Evolutionary conservation across 2,797 vertebrate species (phyloP), one percentile per base, ranked within the genome.

Genomic region (Salarias fasciatus): DNA sequence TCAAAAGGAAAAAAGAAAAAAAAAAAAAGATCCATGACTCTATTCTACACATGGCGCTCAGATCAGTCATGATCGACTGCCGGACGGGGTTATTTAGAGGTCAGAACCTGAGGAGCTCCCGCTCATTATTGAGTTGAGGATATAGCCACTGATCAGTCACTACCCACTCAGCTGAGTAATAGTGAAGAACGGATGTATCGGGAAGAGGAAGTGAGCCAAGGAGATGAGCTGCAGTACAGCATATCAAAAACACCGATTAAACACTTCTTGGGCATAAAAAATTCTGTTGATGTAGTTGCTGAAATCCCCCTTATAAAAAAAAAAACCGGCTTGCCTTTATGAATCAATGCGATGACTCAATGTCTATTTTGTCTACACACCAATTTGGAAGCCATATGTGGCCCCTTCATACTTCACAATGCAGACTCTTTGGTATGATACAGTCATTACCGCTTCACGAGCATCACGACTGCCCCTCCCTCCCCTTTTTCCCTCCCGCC

Each of bases 331-430:
- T 54, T 59, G 61, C 35, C 35, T 18, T 28, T 28, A 50, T 72
- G 74, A 69, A 69, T 73, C 71, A 72, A 37, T 33, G 46, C 64
- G 62, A 69, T 85, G 77, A 84, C 36, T 87, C 77, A 74, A 43
- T 45, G 30, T 71, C 67, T 87, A 55, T 86, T 87, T 83, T 51
- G 75, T 86, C 77, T 79, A 18, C 71, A 12, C 53, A 55, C 62
- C 9, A 43, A 63, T 79, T 73, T 75, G 83, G 68, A 72, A n/a
- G 10, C 68, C 73, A 80, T 54, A 70, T 75, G 83, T 55, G 58
- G 11, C 53, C 35, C 62, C 46, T 43, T 58, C 11, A 42, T 69
- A 28, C 53, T 65, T 66, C 24, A 36, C 53, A 57, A 61, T 46
- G 66, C 63, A 42, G 24, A 24, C 35, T 42, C 47, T 74, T 69